phyloP scores from a whole-genome alignment of 2,113 vertebrate genomes.

The Brachirus orientalis region DNA sequence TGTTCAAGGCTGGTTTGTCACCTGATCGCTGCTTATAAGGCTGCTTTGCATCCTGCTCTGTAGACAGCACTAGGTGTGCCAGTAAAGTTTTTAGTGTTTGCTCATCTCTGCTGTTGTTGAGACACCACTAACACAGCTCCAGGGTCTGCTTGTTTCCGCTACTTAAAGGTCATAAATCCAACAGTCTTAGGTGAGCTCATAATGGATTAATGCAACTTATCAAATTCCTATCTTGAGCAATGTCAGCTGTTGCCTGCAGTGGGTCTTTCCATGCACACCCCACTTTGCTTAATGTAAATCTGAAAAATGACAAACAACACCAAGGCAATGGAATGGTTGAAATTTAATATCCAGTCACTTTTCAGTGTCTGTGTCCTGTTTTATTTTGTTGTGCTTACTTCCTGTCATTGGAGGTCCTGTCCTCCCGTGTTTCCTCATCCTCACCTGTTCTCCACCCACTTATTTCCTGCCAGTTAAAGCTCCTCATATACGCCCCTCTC shows the following conservation, averaged over 20 bases:
- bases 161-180: conserved; percentile 48
- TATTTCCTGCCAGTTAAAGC: background rate
- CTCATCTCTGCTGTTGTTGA: conserved; percentile 41
- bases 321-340: conserved; percentile 22
- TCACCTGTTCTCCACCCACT: background rate
- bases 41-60: conserved; percentile 39
- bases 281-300: conserved; percentile 4
- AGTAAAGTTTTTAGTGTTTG: conserved; percentile 49
- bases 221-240: conserved; percentile 31
- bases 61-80: conserved; percentile 62
- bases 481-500: background rate
- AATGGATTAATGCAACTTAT: conserved; percentile 26
- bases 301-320: conserved; percentile 20
- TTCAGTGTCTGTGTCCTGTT: background rate
- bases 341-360: background rate
- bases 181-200: conserved; percentile 25
- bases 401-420: background rate
- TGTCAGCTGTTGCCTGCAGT: conserved; percentile 28
- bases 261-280: conserved; percentile 2
- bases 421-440: background rate
- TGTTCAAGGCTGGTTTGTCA: conserved; percentile 58
- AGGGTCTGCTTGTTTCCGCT: conserved; percentile 11
- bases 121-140: conserved; percentile 49
- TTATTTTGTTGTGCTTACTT: background rate
- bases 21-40: conserved; percentile 63